A percentile compares a stretch with the other conserved stretches of the same genome.
Conservation (phyloP, 2,113 vertebrate genomes). For the Synodontis membranacea region DNA sequence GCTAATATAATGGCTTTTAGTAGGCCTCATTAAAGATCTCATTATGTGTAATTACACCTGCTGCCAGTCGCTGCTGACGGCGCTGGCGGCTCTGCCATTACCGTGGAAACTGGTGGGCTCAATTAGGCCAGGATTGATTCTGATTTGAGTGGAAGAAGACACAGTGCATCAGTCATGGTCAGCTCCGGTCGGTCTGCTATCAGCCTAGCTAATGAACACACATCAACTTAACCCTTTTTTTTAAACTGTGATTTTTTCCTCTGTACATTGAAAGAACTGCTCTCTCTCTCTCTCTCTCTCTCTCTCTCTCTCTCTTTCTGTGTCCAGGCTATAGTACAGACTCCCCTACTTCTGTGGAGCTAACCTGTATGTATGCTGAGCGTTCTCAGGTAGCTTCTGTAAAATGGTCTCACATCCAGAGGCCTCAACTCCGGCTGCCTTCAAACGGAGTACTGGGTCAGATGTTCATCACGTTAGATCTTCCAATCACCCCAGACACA, state of each 20-base stretch:
- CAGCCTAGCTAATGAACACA: conserved; percentile 37
- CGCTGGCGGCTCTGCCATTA: conserved; percentile 44
- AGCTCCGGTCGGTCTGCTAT: conserved; percentile 12
- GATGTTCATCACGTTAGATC: conserved; percentile 50
- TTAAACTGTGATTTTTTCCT: not conserved
- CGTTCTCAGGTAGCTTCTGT: conserved; percentile 53
- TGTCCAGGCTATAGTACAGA: conserved; percentile 53
- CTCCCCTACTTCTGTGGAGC: conserved; percentile 35
- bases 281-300: not conserved
- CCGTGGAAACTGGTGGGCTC: conserved; percentile 43
- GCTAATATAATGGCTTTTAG: conserved; percentile 47
- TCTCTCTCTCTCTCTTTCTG: not conserved
- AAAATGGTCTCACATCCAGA: conserved; percentile 61
- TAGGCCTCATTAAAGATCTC: conserved; percentile 55
- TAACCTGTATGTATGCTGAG: conserved; percentile 64
- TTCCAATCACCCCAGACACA: conserved; percentile 60
- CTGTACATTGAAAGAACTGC: not conserved
- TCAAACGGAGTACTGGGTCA: conserved; percentile 42
- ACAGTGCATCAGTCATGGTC: conserved; percentile 47
- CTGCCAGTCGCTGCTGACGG: conserved; percentile 41
- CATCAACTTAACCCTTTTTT: conserved; percentile 39
- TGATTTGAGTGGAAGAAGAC: conserved; percentile 44
- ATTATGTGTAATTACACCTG: conserved; percentile 57
- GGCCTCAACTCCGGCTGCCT: conserved; percentile 36
- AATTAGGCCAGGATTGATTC: conserved; percentile 52